Percentiles rank a stretch among this genome's conserved stretches.
phyloP scores from a whole-genome alignment of 2,113 vertebrate genomes.

The Ptilonorhynchus violaceus region DNA sequence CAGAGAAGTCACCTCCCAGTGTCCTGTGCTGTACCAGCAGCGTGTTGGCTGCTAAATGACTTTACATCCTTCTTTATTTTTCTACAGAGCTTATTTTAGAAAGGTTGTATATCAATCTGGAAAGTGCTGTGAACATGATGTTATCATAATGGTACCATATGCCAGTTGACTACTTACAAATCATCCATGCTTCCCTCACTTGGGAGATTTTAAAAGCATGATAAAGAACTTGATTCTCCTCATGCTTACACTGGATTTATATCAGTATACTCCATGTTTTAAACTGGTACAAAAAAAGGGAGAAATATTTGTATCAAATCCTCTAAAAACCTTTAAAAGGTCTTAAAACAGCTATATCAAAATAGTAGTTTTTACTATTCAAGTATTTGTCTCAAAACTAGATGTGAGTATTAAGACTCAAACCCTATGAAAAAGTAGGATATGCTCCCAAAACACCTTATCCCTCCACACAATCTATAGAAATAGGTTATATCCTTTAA shows the following conservation, averaged over 20 bases:
- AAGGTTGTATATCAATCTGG: conserved; percentile 68
- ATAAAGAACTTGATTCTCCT: conserved; percentile 41
- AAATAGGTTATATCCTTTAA: conserved; percentile 35
- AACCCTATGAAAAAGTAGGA: conserved; percentile 11
- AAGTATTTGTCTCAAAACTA: conserved; percentile 45
- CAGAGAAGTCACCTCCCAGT: conserved; percentile 41
- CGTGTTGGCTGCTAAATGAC: conserved; percentile 55
- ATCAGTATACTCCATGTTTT: not conserved
- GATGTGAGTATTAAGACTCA: conserved; percentile 22
- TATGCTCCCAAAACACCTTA: conserved; percentile 30
- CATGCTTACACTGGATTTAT: not conserved
- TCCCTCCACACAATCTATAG: not conserved
- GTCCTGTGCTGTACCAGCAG: conserved; percentile 31
- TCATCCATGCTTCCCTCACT: conserved; percentile 54
- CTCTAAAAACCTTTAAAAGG: not conserved
- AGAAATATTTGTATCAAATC: not conserved
- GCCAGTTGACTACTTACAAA: conserved; percentile 67
- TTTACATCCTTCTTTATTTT: conserved; percentile 37
- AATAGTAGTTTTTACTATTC: not conserved
- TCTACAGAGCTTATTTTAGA: conserved; percentile 47
- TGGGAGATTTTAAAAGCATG: conserved; percentile 45
- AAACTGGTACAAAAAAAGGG: not conserved
- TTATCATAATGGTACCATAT: conserved; percentile 70
- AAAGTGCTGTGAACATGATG: conserved; percentile 66
- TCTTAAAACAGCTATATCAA: not conserved